Base-by-base conservation (phyloP, 2,888 invertebrate species). In the Leptopterna dolabrata region DNA sequence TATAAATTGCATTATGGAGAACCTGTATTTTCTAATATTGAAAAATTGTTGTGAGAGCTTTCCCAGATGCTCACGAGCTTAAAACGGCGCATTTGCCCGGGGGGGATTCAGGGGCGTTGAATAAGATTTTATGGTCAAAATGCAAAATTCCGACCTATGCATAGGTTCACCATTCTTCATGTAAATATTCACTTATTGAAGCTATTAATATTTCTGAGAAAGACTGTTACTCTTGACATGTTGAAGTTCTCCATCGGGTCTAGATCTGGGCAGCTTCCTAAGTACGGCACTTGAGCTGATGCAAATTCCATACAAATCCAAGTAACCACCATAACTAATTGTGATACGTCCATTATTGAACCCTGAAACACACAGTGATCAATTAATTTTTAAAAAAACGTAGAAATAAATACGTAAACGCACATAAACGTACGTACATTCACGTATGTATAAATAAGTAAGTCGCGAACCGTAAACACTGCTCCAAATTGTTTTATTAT, bases 241-340 rank as follows among this genome's bases (percentile, higher is more conserved):
- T 94, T 93, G 90, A 96, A 96, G 89, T 94, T 92, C 0, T 92
- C 91, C 92, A 94, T 93, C 1, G 94, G 93, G 82, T 93, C 92
- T 0, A 95, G 93, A 19, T 93, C 92, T 0, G 95, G 95, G 90
- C 96, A 96, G 0, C 92, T 90, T 1, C 95, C 95, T 0, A 95
- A 92, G 90, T 94, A 93, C 0, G 95, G 93, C 14, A 96, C 93
- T 91, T 96, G 95, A 0, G 94, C 93, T 11, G 63, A 29, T 14
- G 47, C 51, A 6, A 86, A n/a, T n/a, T 19, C n/a, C 16, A 51
- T n/a, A 19, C 70, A 3, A 81, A 14, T 0, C 51, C 51, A 51
- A 14, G n/a, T 51, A 24, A 41, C 45, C 71, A 82, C 14, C 36
- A 51, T 6, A 82, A n/a, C 47, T 41, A 47, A 3, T 47, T 29